Evolutionary conservation across 2,113 vertebrate genomes (phyloP), one percentile per base, ranked within the genome.

Genomic region (Drymodes brunneopygia): DNA sequence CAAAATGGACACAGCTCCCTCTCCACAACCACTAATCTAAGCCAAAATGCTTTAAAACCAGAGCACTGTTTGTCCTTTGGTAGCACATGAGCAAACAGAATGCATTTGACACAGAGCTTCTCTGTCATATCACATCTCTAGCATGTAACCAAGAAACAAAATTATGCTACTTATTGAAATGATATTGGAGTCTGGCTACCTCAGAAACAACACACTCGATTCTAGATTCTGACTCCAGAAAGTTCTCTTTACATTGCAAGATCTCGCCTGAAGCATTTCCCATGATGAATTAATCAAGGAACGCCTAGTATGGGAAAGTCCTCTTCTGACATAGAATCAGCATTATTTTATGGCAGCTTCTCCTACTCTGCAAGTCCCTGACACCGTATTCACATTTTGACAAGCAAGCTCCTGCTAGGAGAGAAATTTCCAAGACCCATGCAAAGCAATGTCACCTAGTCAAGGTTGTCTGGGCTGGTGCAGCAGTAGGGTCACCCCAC

Each of bases 11-110:
- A 96, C 44, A 62, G 28, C 47, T 81, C 67, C 11, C 3, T 83
- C 72, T 90, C 72, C 0, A 0, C 27, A 88, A 86, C 81, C 56
- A 53, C 67, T 96, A 88, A 88, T 71, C 72, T 88, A 75, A 71
- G 79, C 79, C 81, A 90, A 88, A 96, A 83, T 48, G 31, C 71
- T 83, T 92, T 73, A 71, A 93, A 97, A 95, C 91, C 85, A 86
- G 80, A 66, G 86, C 78, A 81, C 75, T 93, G 44, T 90, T 90
- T 96, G 88, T 94, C 81, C 90, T 81, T 90, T 82, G 64, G 64
- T 62, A 94, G 28, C 75, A 84, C 56, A 78, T 17, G 51, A 88
- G 40, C 82, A 93, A 95, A 91, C 15, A 94, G 48, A 70, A 83
- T 24, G 40, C 75, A 71, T 92, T 94, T 90, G 71, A 81, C 69